Conservation (phyloP, 1,140 invertebrate species). For the Heterodera schachtii region DNA sequence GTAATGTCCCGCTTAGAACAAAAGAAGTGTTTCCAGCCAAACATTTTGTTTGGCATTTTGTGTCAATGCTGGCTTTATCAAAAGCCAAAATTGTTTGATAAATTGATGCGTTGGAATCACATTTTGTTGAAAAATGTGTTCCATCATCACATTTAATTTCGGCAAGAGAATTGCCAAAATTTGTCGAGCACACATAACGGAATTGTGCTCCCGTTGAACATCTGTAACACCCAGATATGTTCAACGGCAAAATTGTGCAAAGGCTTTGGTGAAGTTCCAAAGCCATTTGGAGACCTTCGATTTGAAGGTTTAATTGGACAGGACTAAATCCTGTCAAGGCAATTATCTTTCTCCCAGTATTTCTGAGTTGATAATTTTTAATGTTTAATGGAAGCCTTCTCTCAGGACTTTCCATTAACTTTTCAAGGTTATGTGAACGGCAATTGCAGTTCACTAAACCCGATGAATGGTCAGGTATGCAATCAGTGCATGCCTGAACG, state of each 20-base stretch:
- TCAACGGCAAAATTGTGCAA: background rate
- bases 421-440: background rate
- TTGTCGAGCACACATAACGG: background rate
- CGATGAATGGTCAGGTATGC: background rate
- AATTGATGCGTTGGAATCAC: background rate
- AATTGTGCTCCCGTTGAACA: slow-evolving; percentile 7
- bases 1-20: too few relatives aligned
- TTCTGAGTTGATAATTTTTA: background rate
- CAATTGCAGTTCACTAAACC: slow-evolving; percentile 6
- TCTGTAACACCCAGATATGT: background rate
- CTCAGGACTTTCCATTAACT: background rate
- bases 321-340: background rate
- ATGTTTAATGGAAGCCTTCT: background rate
- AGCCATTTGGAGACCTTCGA: background rate
- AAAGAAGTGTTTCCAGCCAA: too few relatives aligned
- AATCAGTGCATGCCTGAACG: background rate
- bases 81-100: too few relatives aligned
- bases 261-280: background rate
- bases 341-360: background rate
- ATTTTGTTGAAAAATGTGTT: background rate
- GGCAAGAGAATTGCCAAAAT: background rate
- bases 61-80: too few relatives aligned
- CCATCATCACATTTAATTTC: slow-evolving; percentile 14
- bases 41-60: too few relatives aligned
- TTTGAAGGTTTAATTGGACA: background rate